Conservation (phyloP, 2,797 vertebrate genomes). For the Cossypha polioptera region DNA sequence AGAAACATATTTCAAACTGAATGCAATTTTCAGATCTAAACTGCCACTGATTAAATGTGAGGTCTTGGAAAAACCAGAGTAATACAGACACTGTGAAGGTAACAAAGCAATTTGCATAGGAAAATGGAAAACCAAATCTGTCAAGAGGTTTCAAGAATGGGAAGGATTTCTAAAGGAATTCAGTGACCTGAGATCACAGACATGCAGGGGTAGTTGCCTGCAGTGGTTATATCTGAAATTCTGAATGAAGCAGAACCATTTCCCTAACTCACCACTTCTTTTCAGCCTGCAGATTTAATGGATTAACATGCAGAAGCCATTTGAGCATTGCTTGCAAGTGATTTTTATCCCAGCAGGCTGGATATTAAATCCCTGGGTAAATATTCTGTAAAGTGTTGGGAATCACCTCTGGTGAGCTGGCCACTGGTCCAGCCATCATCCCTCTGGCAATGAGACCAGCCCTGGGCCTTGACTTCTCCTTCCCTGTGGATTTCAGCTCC, state of each 20-base stretch:
- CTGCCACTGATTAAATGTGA: neutral
- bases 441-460: conserved; percentile 79
- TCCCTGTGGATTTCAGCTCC: conserved; percentile 52
- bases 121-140: neutral
- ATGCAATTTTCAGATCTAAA: neutral
- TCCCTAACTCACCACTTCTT: neutral
- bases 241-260: neutral
- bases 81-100: neutral
- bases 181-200: neutral
- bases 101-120: neutral
- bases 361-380: neutral
- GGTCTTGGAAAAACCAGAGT: neutral
- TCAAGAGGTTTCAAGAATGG: neutral
- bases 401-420: conserved; percentile 82
- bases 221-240: neutral
- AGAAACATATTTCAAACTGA: neutral
- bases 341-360: neutral
- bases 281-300: neutral
- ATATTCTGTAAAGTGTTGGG: neutral
- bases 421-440: conserved; percentile 83
- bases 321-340: neutral
- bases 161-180: neutral
- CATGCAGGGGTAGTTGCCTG: neutral
- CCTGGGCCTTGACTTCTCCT: conserved; percentile 75
- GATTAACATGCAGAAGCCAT: neutral